Evolutionary conservation across 2,888 invertebrate species (phyloP).

Genomic region (Onthophagus sagittarius): DNA sequence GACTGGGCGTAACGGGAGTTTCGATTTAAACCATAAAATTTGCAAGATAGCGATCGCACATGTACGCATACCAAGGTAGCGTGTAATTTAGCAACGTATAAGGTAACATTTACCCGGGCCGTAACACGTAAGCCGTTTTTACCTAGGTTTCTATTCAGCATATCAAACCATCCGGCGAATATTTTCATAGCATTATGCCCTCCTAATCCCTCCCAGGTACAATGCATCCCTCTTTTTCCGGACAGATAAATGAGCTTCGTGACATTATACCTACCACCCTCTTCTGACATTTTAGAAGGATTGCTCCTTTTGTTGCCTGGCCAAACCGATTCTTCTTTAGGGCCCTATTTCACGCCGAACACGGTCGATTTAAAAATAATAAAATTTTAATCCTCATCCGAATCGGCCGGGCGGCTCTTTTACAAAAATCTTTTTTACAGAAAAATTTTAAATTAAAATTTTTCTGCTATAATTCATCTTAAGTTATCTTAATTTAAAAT

Average conservation of each 20-base stretch:
- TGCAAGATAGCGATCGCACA: not conserved
- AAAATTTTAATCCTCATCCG: conserved; percentile 27
- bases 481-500: not conserved
- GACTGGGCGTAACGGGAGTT: not conserved
- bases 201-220: conserved; percentile 29
- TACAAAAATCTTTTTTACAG: not conserved
- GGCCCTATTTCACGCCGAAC: conserved; percentile 30
- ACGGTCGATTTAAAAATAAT: conserved; percentile 31
- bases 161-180: conserved; percentile 22
- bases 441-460: not conserved
- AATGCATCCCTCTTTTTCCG: conserved; percentile 20
- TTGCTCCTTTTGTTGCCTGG: conserved; percentile 25
- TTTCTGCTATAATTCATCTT: not conserved
- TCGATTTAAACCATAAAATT: not conserved
- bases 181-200: conserved; percentile 30
- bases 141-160: not conserved
- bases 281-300: conserved; percentile 27
- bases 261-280: conserved; percentile 26
- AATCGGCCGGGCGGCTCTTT: conserved; percentile 6
- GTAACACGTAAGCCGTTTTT: conserved; percentile 1
- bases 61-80: not conserved
- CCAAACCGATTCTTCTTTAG: conserved; percentile 27
- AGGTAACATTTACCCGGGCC: not conserved
- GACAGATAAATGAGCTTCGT: conserved; percentile 31
- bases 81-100: not conserved